phyloP scores from a whole-genome alignment of 2,113 vertebrate genomes.

The Oreochromis niloticus region DNA sequence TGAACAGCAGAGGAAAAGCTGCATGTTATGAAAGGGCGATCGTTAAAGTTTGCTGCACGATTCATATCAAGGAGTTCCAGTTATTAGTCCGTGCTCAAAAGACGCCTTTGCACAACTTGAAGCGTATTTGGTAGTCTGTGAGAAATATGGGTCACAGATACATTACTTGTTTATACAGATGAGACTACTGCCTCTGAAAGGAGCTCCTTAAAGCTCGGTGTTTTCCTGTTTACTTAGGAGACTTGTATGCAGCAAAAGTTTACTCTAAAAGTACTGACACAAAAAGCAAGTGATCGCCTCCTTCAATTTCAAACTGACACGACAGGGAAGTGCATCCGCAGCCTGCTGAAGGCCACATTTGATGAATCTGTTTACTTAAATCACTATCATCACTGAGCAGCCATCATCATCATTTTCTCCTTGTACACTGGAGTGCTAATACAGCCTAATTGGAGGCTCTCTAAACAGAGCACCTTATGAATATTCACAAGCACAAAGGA shows the following conservation, averaged over 20 bases:
- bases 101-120: not conserved
- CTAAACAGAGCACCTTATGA: slow-evolving; percentile 26
- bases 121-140: not conserved
- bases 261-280: not conserved
- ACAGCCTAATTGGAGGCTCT: slow-evolving; percentile 48
- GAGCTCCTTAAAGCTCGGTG: not conserved
- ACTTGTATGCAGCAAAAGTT: not conserved
- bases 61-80: not conserved
- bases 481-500: slow-evolving; percentile 40
- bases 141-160: not conserved
- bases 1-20: not conserved
- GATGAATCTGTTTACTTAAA: slow-evolving; percentile 57
- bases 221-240: not conserved
- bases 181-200: not conserved
- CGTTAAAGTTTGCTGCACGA: not conserved
- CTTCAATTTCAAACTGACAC: not conserved
- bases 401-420: slow-evolving; percentile 48
- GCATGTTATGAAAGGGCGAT: not conserved
- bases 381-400: slow-evolving; percentile 49
- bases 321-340: not conserved
- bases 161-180: not conserved
- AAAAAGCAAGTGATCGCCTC: not conserved
- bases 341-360: slow-evolving; percentile 18
- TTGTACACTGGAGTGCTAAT: slow-evolving; percentile 29
- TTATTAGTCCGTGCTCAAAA: not conserved